phyloP scores from a whole-genome alignment of 1,140 invertebrate genomes.

The Lepeophtheirus salmonis region DNA sequence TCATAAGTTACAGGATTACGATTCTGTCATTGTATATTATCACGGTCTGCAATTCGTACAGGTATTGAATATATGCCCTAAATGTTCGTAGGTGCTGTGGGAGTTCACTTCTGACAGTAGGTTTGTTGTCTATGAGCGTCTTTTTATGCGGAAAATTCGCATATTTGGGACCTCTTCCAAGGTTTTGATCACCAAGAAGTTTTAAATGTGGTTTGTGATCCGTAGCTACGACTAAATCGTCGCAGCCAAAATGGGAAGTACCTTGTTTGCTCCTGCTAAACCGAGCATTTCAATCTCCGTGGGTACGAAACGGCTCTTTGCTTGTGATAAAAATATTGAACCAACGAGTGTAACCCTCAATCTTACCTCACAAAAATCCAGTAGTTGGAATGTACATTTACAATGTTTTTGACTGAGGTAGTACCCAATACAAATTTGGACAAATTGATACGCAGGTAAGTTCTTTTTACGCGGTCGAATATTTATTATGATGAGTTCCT shows the following conservation, averaged over 20 bases:
- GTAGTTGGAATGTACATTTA: background rate
- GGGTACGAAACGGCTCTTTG: too few species aligned
- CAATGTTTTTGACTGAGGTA: slow-evolving; percentile 18
- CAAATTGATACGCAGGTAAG: slow-evolving; percentile 4
- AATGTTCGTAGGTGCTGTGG: too few species aligned
- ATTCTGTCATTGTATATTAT: background rate
- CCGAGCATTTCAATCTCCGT: too few species aligned
- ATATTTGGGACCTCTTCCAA: slow-evolving; percentile 12
- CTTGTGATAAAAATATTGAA: background rate
- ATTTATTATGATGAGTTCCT: background rate
- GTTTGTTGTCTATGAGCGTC: background rate
- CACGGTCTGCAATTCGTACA: background rate
- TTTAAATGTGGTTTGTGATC: slow-evolving; percentile 15
- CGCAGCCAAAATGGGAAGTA: slow-evolving; percentile 7
- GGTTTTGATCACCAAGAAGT: slow-evolving; percentile 4
- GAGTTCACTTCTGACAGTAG: too few species aligned
- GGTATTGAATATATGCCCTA: background rate
- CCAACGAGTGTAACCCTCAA: background rate
- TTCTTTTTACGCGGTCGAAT: background rate
- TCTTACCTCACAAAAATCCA: background rate
- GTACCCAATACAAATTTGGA: slow-evolving; percentile 9
- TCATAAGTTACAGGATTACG: background rate
- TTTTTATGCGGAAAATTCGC: slow-evolving; percentile 2
- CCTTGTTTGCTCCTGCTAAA: slow-evolving; percentile 17
- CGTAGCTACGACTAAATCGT: slow-evolving; percentile 2